Percentiles rank a stretch among this genome's conserved stretches.
Evolutionary conservation across 2,888 invertebrate species (phyloP).

Genomic region (Leptinotarsa peninsularis): DNA sequence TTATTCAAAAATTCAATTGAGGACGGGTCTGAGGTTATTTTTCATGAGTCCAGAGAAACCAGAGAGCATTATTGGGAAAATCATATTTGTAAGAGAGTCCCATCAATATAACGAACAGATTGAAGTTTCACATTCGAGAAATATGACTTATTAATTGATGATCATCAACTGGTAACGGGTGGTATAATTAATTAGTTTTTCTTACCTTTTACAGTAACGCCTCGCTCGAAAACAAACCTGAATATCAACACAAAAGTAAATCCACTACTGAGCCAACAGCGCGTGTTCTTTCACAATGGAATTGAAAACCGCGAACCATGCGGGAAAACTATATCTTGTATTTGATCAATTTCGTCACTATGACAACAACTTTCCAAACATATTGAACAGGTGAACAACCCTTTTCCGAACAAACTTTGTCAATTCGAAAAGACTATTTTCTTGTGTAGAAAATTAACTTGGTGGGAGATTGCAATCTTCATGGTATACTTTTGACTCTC

Average conservation of each 20-base stretch:
- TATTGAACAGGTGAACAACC: slow-evolving; percentile 59
- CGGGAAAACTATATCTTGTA: slow-evolving; percentile 57
- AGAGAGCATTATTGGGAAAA: too few relatives aligned
- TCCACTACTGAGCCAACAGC: slow-evolving; percentile 22
- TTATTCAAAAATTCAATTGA: too few relatives aligned
- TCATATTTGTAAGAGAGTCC: too few relatives aligned
- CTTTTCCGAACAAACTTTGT: slow-evolving; percentile 13
- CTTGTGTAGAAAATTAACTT: neutral
- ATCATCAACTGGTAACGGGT: neutral
- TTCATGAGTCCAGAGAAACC: too few relatives aligned
- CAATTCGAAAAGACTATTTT: neutral
- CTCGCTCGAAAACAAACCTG: slow-evolving; percentile 12
- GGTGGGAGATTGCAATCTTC: neutral
- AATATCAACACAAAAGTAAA: slow-evolving; percentile 22
- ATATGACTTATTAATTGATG: neutral
- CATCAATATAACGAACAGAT: too few relatives aligned
- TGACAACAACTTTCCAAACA: slow-evolving; percentile 61
- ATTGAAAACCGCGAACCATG: slow-evolving; percentile 48
- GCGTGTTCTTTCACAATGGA: slow-evolving; percentile 27
- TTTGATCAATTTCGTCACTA: slow-evolving; percentile 62
- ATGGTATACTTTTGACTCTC: slow-evolving; percentile 1
- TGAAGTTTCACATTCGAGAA: too few relatives aligned
- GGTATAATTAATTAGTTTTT: neutral
- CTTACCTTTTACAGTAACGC: slow-evolving; percentile 8
- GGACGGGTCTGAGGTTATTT: too few relatives aligned